Evolutionary conservation across 2,113 vertebrate genomes (phyloP), one percentile per base, ranked within the genome.

Genomic region (Osmerus mordax): DNA sequence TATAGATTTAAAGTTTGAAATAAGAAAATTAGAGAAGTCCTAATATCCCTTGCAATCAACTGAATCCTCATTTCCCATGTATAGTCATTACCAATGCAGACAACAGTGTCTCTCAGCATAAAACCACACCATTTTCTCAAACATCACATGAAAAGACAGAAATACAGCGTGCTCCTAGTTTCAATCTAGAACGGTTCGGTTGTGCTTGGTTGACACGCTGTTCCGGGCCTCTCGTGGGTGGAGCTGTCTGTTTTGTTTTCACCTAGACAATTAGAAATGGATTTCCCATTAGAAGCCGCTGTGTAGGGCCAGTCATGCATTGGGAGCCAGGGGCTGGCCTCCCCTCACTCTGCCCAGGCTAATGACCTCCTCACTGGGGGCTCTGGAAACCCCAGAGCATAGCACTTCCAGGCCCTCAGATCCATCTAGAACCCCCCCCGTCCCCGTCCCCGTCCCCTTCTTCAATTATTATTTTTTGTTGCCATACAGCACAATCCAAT

Each of bases 231-330:
- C 80, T n/a, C 1, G 32, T 18, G 69, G 52, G 73, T 54, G 55
- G 19, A 70, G n/a, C 61, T 59, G 60, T 54, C 67, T 68, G 67
- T 60, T 76, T 77, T 29, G 65, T 78, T 87, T 87, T 83, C 60
- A 86, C 65, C 70, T 54, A 53, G 74, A 85, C 81, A 87, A 87
- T 83, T 79, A 81, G 36, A 60, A 83, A 87, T 83, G 70, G 80
- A 88, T 81, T 88, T 86, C 75, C 75, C 76, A 87, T 89, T 85
- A 85, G 75, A 28, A 47, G 64, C 58, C 36, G 76, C 80, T 86
- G 84, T 84, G 86, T 69, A 41, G 73, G 73, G 52, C 65, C 82
- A 79, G 74, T 81, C 81, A 86, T 86, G 76, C 82, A 72, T 73
- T 23, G 41, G 59, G 65, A 76, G 67, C 47, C 62, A 71, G 68